Evolutionary conservation across 2,797 vertebrate genomes (phyloP), one percentile per base, ranked within the genome.

Genomic region (Gadopsis marmoratus): DNA sequence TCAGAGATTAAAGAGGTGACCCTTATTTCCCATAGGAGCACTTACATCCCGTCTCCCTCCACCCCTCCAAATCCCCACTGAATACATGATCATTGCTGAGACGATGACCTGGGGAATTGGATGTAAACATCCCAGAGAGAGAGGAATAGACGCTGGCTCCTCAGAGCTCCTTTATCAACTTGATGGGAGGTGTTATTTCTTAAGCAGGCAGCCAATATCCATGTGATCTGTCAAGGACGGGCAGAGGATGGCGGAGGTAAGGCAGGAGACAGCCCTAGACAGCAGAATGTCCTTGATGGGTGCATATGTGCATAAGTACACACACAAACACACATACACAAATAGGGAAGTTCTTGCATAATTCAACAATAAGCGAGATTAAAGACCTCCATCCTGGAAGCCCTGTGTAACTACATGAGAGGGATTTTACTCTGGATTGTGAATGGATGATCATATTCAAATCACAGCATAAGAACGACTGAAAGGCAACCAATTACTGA

Each of bases 1-100:
- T 85, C 47, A 37, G 78, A 92, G 89, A 93, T 91, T 93, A 92
- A 93, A 89, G 86, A 90, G 86, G 90, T 94, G 90, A 94, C 94
- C 92, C 91, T 92, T 86, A 93, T 92, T 92, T 93, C 92, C 93
- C 80, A 6, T 29, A 76, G 88, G 88, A 93, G 86, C 88, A 76
- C 88, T 93, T 91, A 89, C 71, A 87, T 72, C 86, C 77, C 66
- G 7, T 75, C 79, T 82, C 47, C 47, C 83, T 51, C 68, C 74
- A 64, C 43, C 55, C 59, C 69, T 37, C 31, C 61, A 89, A 91
- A 91, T 92, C 91, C 90, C 90, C 63, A 61, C 86, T 89, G 92
- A 93, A 94, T 93, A 90, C 89, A 90, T 80, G 90, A 93, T 92
- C 85, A 78, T 72, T 77, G 86, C 84, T 74, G 83, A 88, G 82